Evolutionary conservation across 1,140 invertebrate species (phyloP).

Genomic region (Sitobion miscanthi): DNA sequence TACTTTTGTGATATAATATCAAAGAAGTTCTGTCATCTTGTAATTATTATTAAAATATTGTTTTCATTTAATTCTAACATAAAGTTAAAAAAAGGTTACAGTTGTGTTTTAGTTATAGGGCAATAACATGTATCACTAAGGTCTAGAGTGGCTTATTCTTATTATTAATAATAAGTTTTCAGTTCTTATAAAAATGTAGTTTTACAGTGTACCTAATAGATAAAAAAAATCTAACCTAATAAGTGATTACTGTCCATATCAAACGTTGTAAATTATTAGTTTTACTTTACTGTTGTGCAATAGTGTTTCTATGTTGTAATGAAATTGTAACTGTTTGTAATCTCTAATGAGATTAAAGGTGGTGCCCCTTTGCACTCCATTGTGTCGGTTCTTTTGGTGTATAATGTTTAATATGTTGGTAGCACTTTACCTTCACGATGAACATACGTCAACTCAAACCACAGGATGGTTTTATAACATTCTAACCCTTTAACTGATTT

Average conservation of each 20-base stretch:
- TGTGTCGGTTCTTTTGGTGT: neutral
- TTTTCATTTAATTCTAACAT: neutral
- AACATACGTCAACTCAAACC: neutral
- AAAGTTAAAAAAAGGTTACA: neutral
- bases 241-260: neutral
- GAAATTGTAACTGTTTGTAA: neutral
- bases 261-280: neutral
- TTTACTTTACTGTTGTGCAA: neutral
- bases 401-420: neutral
- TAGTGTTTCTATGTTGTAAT: neutral
- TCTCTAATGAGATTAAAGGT: neutral
- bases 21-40: neutral
- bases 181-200: neutral
- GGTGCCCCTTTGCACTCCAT: neutral
- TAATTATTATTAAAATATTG: neutral
- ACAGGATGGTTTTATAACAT: too few species aligned
- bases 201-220: neutral
- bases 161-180: neutral
- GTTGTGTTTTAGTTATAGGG: neutral
- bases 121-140: neutral
- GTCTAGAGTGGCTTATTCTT: neutral
- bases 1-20: neutral
- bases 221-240: neutral
- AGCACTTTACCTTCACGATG: neutral
- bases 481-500: neutral